phyloP scores from a whole-genome alignment of 2,888 invertebrate genomes.

The Hyles lineata region DNA sequence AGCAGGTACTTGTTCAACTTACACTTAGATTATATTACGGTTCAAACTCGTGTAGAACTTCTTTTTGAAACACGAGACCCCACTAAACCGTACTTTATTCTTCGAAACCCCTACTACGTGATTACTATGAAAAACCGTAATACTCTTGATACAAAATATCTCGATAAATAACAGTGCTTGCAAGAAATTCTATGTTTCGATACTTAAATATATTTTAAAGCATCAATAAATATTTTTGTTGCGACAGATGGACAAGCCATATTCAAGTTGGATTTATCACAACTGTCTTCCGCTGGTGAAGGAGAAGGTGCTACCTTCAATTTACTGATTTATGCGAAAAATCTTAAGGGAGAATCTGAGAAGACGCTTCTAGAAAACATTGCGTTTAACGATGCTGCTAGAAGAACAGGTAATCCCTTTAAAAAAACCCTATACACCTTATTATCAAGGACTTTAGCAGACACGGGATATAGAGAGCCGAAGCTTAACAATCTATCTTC shows the following conservation, averaged over 20 bases:
- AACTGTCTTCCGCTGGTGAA: slow-evolving; percentile 82
- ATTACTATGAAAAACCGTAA: not conserved
- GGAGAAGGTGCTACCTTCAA: slow-evolving; percentile 86
- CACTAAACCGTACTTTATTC: not conserved
- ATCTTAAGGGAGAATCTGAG: slow-evolving; percentile 94
- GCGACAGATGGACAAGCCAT: slow-evolving; percentile 71
- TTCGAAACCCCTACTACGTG: not conserved
- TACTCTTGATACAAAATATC: not conserved
- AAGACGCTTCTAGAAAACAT: slow-evolving; percentile 93
- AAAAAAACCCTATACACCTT: too few relatives aligned
- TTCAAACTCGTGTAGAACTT: not conserved
- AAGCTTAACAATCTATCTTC: too few relatives aligned
- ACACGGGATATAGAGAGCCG: too few relatives aligned
- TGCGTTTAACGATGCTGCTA: slow-evolving; percentile 94
- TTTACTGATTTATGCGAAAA: slow-evolving; percentile 92
- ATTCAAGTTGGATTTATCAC: slow-evolving; percentile 85
- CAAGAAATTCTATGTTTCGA: too few relatives aligned
- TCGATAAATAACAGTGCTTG: not conserved
- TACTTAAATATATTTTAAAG: not conserved
- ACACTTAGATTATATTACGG: not conserved
- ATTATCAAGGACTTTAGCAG: too few relatives aligned
- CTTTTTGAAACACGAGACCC: not conserved
- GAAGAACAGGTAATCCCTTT: slow-evolving; percentile 88
- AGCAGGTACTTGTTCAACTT: not conserved
- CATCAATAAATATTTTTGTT: slow-evolving; percentile 17